Evolutionary conservation across 2,113 vertebrate species (phyloP).

Genomic region (Toxotes jaculatrix): DNA sequence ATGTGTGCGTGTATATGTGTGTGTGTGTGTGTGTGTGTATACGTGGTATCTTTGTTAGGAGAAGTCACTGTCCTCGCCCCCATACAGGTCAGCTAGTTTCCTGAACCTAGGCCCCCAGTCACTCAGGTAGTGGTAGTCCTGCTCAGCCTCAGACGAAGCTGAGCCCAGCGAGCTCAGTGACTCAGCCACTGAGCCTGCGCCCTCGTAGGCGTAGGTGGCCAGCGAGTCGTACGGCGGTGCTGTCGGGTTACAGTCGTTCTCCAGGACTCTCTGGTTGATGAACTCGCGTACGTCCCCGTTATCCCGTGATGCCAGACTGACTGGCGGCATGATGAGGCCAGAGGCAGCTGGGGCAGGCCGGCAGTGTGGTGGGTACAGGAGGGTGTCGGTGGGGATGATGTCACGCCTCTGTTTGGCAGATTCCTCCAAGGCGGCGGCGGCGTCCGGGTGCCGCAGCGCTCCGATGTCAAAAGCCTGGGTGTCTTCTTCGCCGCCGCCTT

Average conservation of each 20-base stretch:
- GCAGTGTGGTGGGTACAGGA: constrained; percentile 83
- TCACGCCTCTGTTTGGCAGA: constrained; percentile 89
- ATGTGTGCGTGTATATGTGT: neutral
- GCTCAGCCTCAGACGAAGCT: constrained; percentile 88
- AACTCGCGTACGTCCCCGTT: constrained; percentile 94
- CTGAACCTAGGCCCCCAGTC: constrained; percentile 97
- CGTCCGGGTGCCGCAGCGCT: constrained; percentile 90
- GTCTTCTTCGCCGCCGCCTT: constrained; percentile 96
- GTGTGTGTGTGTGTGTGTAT: neutral
- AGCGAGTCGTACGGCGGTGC: constrained; percentile 95
- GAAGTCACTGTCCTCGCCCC: constrained; percentile 90
- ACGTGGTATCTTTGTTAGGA: constrained; percentile 81
- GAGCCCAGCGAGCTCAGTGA: constrained; percentile 96
- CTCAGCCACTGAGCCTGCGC: constrained; percentile 91
- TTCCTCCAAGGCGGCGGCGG: constrained; percentile 85
- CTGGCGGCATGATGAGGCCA: constrained; percentile 73
- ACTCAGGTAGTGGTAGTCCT: constrained; percentile 96
- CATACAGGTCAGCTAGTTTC: constrained; percentile 96
- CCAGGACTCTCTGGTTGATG: constrained; percentile 94
- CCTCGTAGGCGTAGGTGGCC: constrained; percentile 96
- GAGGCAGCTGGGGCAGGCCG: constrained; percentile 59
- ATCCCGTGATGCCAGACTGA: constrained; percentile 74
- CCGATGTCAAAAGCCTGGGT: constrained; percentile 97
- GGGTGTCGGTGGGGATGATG: constrained; percentile 89
- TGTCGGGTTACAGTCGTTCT: constrained; percentile 91